Conservation (phyloP, 2,797 vertebrate genomes). For the Gymnoscopelus braueri region DNA sequence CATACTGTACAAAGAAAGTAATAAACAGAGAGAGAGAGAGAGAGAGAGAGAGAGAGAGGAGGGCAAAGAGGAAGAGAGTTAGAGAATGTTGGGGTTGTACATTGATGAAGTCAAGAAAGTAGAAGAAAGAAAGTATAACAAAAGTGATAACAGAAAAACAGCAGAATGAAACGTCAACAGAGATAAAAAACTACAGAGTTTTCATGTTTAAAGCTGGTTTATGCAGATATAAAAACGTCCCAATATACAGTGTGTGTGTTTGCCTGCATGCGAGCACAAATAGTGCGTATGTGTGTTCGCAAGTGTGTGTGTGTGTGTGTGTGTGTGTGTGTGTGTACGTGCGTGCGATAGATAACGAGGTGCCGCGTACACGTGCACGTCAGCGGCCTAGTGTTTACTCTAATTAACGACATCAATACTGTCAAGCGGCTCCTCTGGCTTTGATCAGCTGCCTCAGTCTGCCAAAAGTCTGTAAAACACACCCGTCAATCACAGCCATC, state of each 20-base stretch:
- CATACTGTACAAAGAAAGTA: conserved; percentile 18
- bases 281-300: conserved; percentile 4
- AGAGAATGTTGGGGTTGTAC: too few relatives aligned
- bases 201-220: conserved; percentile 53
- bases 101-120: too few relatives aligned
- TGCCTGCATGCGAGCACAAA: background rate
- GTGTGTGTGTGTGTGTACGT: too few relatives aligned
- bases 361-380: conserved; percentile 22
- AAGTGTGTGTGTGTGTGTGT: background rate
- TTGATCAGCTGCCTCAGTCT: conserved; percentile 66
- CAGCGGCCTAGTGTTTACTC: conserved; percentile 66
- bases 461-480: conserved; percentile 59
- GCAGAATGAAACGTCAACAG: conserved; percentile 32
- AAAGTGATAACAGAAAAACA: conserved; percentile 9
- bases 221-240: conserved; percentile 60
- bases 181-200: conserved; percentile 42
- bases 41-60: conserved; percentile 13
- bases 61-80: conserved; percentile 1
- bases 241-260: background rate
- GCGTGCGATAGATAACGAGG: conserved; percentile 62
- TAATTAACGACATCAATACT: conserved; percentile 80
- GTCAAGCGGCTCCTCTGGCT: conserved; percentile 61
- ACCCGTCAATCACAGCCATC: conserved; percentile 60
- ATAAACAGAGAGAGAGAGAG: background rate
- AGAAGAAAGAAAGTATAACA: background rate